Conservation (phyloP, 37 sponge, comb jelly and placozoan genomes). For the Ephydatia muelleri region DNA sequence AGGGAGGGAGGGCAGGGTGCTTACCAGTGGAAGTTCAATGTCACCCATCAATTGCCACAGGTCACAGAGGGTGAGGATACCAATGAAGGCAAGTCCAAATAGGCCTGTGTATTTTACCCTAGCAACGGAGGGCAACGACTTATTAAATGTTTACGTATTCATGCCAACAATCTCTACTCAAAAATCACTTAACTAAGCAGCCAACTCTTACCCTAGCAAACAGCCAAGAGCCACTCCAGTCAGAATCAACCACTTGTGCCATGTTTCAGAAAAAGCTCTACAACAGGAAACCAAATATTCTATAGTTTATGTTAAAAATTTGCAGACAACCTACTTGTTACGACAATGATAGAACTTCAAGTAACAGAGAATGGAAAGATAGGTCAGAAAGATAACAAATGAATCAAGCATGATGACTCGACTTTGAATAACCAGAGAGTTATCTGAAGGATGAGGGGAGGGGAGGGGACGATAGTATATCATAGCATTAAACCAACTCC, state of each 20-base stretch:
- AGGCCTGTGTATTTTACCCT: slow-evolving; percentile 83
- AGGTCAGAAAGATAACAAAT: slow-evolving; percentile 66
- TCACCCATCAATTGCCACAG: slow-evolving; percentile 82
- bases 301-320: no score
- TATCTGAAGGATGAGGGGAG: slow-evolving; percentile 47
- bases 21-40: slow-evolving; percentile 16
- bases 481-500: slow-evolving; percentile 13
- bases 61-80: slow-evolving; percentile 66
- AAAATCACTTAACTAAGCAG: background rate
- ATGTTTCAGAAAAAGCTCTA: slow-evolving; percentile 49
- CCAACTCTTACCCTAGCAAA: slow-evolving; percentile 53
- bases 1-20: background rate
- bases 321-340: slow-evolving; percentile 1
- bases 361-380: slow-evolving; percentile 66
- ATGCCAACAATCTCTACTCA: no score
- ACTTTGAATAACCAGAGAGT: slow-evolving; percentile 77
- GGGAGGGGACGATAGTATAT: background rate
- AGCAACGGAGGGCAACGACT: background rate
- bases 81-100: slow-evolving; percentile 62
- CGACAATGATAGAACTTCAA: slow-evolving; percentile 66
- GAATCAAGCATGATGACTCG: slow-evolving; percentile 87
- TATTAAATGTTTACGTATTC: no score
- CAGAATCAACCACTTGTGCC: slow-evolving; percentile 54
- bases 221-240: slow-evolving; percentile 68
- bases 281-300: no score